Evolutionary conservation across 2,113 vertebrate genomes (phyloP).

Genomic region (Progne subis): DNA sequence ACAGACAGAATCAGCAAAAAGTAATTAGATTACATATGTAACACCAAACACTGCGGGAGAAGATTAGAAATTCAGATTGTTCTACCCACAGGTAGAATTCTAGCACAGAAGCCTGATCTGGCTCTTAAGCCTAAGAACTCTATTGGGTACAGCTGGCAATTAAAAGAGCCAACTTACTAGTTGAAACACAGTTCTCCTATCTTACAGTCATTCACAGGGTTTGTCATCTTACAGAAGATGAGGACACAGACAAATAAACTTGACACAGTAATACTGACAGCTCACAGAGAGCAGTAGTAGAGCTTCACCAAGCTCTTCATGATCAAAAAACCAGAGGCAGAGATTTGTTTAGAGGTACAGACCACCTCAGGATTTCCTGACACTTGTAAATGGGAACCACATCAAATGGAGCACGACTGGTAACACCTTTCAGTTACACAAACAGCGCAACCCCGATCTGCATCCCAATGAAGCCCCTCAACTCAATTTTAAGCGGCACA

Average conservation of each 20-base stretch:
- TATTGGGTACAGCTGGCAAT: neutral
- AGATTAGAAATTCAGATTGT: neutral
- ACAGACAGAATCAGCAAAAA: neutral
- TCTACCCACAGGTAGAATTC: neutral
- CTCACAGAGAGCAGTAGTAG: neutral
- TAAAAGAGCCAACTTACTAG: neutral
- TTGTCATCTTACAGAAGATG: neutral
- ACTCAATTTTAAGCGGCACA: neutral
- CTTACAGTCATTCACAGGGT: neutral
- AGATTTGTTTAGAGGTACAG: neutral
- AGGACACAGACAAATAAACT: neutral
- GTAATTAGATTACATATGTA: neutral
- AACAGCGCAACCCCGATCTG: neutral
- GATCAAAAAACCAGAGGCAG: neutral
- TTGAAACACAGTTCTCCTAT: neutral
- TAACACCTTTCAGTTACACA: neutral
- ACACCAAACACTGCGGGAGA: neutral
- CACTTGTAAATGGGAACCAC: neutral
- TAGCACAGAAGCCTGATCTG: neutral
- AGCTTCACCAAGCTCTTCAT: neutral
- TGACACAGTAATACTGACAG: neutral
- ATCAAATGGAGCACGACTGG: neutral
- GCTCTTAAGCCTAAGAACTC: neutral
- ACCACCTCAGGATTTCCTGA: neutral
- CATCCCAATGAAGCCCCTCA: neutral